phyloP scores from a whole-genome alignment of 2,797 vertebrate species.

The Margarornis squamiger region DNA sequence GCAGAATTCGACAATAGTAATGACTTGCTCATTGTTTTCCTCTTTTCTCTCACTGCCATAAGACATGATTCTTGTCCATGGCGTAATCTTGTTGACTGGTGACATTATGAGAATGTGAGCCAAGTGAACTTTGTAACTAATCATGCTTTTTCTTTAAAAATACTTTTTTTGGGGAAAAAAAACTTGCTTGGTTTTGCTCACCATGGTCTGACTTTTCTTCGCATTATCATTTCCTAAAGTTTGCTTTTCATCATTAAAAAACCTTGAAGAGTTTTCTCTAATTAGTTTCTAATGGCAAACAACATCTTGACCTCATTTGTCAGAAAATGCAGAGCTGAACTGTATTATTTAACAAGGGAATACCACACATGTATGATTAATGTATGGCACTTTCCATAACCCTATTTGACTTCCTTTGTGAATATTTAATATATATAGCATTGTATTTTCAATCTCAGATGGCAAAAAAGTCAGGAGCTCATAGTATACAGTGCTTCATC shows the following conservation, averaged over 20 bases:
- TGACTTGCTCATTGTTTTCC: background rate
- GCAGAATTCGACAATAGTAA: background rate
- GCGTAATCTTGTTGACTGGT: background rate
- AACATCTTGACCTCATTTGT: slow-evolving; percentile 66
- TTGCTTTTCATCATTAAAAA: slow-evolving; percentile 33
- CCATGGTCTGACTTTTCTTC: background rate
- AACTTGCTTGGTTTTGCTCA: background rate
- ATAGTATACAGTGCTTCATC: background rate
- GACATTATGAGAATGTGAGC: background rate
- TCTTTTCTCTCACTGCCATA: background rate
- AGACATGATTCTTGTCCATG: background rate
- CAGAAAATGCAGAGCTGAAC: slow-evolving; percentile 33
- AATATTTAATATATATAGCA: slow-evolving; percentile 46
- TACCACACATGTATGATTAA: slow-evolving; percentile 60
- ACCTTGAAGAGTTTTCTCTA: slow-evolving; percentile 1
- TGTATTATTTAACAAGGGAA: slow-evolving; percentile 58
- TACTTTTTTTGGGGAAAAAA: accelerated
- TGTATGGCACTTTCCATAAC: slow-evolving; percentile 49
- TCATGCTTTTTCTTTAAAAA: background rate
- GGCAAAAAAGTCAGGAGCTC: background rate
- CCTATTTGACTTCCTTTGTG: slow-evolving; percentile 58
- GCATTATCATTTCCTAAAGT: background rate
- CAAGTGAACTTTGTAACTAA: background rate
- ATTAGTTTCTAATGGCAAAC: slow-evolving; percentile 46
- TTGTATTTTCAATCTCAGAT: slow-evolving; percentile 29